Conservation (phyloP, 30 jellyfish, hydroid and myxozoan genomes). For the Hydractinia symbiolongicarpus region DNA sequence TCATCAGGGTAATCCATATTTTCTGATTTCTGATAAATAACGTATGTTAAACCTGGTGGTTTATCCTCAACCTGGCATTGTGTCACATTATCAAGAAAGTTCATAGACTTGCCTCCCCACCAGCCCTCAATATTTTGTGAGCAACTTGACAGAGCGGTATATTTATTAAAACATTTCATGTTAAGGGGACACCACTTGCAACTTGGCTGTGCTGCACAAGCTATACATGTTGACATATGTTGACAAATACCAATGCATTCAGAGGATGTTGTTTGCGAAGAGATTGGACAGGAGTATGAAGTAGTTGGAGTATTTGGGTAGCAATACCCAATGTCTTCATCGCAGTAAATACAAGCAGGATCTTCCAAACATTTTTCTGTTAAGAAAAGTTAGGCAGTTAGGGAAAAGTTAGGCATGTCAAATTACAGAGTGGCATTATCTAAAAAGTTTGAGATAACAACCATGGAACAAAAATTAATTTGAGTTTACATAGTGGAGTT, state of each 20-base stretch:
- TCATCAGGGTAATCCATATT: slow-evolving; percentile 58
- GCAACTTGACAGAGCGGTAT: not conserved
- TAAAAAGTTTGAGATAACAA: too few species aligned
- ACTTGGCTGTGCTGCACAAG: slow-evolving; percentile 25
- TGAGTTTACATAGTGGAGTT: too few species aligned
- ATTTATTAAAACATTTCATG: not conserved
- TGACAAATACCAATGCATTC: slow-evolving; percentile 46
- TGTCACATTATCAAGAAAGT: slow-evolving; percentile 9
- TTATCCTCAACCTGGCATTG: slow-evolving; percentile 40
- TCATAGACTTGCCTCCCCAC: slow-evolving; percentile 48
- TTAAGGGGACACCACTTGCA: slow-evolving; percentile 38
- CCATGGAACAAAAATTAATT: too few species aligned
- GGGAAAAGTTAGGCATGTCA: not conserved
- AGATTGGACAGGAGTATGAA: slow-evolving; percentile 36
- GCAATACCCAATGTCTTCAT: not conserved
- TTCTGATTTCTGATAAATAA: slow-evolving; percentile 32
- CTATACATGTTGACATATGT: slow-evolving; percentile 46
- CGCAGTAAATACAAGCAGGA: slow-evolving; percentile 81
- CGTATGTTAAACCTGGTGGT: slow-evolving; percentile 57
- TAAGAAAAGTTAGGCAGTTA: not conserved
- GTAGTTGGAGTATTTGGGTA: too few species aligned
- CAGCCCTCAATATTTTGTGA: slow-evolving; percentile 24
- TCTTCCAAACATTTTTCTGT: slow-evolving; percentile 63
- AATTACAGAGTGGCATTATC: too few species aligned
- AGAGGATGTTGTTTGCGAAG: slow-evolving; percentile 15